Evolutionary conservation across 2,888 invertebrate species (phyloP).

Genomic region (Caenorhabditis parvicauda): DNA sequence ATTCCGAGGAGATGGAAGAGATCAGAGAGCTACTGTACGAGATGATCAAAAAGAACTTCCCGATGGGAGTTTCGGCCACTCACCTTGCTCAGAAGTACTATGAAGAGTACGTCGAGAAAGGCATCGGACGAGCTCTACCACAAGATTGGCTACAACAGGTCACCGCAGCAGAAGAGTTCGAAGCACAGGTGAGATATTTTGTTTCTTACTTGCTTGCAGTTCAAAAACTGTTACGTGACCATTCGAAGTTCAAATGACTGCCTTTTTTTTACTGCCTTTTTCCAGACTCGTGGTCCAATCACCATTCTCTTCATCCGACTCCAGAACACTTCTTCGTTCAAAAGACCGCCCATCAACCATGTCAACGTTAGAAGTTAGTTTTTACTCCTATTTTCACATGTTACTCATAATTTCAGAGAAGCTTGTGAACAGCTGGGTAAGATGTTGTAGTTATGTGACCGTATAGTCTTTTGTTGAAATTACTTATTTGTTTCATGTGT

Average conservation of each 20-base stretch:
- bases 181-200: slow-evolving; percentile 23
- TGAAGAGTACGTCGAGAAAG: slow-evolving; percentile 41
- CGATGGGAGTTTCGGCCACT: slow-evolving; percentile 43
- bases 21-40: slow-evolving; percentile 48
- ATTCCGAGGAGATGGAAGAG: slow-evolving; percentile 54
- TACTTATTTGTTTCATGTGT: not conserved
- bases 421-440: too few species aligned
- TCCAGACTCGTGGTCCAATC: slow-evolving; percentile 42
- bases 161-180: slow-evolving; percentile 49
- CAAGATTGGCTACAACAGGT: slow-evolving; percentile 49
- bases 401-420: not conserved
- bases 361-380: slow-evolving; percentile 37
- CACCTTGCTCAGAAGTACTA: slow-evolving; percentile 46
- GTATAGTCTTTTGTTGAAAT: not conserved
- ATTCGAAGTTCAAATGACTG: not conserved
- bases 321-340: slow-evolving; percentile 39
- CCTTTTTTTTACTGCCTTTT: not conserved
- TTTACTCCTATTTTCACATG: not conserved
- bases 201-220: not conserved
- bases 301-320: slow-evolving; percentile 48
- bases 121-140: slow-evolving; percentile 39
- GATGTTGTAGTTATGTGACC: too few species aligned
- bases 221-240: not conserved
- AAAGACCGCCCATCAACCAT: slow-evolving; percentile 36
- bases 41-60: slow-evolving; percentile 45